Evolutionary conservation across 2,888 invertebrate species (phyloP), one percentile per base, ranked within the genome.

Genomic region (Abscondita cerata): DNA sequence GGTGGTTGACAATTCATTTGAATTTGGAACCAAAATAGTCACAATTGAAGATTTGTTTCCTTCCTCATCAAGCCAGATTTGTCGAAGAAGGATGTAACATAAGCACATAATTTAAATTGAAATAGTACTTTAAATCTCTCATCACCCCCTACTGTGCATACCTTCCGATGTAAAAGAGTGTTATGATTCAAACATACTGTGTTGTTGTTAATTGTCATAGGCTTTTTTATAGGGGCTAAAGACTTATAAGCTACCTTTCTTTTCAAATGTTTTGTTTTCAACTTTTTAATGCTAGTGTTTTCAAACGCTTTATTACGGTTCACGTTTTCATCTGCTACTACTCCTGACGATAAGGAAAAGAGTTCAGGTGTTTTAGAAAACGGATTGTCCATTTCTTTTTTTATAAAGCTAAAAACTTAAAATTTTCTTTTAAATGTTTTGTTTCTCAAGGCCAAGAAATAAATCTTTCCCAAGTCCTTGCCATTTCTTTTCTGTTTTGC

Each of bases 401-500:
- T n/a, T n/a, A n/a, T n/a, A n/a, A n/a, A n/a, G n/a, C n/a, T n/a
- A n/a, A n/a, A n/a, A n/a, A n/a, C n/a, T n/a, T n/a, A n/a, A n/a
- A n/a, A n/a, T n/a, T n/a, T n/a, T n/a, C n/a, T n/a, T n/a, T n/a
- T n/a, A n/a, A n/a, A n/a, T n/a, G n/a, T n/a, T n/a, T n/a, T n/a
- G 36, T 12, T 36, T 11, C 36, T 36, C 25, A 25, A 25, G 6
- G n/a, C 25, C 25, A 25, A 13, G 38, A 18, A 50, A 41, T 51
- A 13, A 61, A 33, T 8, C 18, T 61, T 47, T 61, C 19, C 34
- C n/a, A 52, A 31, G 48, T 61, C 34, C 9, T 48, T 38, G 12
- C 2, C 4, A 36, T 36, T 48, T 8, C n/a, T 12, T 52, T 52
- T 52, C 25, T 64, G 59, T 12, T 64, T 60, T 36, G 68, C 52